phyloP scores from a whole-genome alignment of 2,888 invertebrate genomes.

The Anaspis maculata region DNA sequence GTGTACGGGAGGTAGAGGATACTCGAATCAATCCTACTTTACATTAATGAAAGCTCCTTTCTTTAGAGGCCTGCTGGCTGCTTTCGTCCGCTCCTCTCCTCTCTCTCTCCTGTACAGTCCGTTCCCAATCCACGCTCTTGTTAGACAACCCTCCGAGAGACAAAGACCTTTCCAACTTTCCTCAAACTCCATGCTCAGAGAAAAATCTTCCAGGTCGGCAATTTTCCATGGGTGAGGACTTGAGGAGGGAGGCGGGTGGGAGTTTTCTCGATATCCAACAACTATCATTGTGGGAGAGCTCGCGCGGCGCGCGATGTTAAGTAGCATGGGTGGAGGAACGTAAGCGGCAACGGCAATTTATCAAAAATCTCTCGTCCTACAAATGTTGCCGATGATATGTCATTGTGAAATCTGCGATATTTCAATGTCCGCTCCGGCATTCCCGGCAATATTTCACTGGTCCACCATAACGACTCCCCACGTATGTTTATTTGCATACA shows the following conservation, averaged over 20 bases:
- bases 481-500: slow-evolving; percentile 40
- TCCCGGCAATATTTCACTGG: slow-evolving; percentile 40
- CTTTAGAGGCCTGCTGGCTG: no score
- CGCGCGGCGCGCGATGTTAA: slow-evolving; percentile 6
- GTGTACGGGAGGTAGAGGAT: slow-evolving; percentile 22
- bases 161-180: no score
- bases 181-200: no score
- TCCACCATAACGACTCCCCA: slow-evolving; percentile 34
- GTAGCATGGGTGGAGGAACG: no score
- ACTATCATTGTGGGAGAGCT: no score
- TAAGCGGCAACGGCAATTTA: slow-evolving; percentile 29
- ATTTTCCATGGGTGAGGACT: no score
- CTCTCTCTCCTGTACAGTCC: no score
- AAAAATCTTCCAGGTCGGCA: not conserved
- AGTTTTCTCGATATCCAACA: no score
- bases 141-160: no score
- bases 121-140: no score
- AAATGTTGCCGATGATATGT: slow-evolving; percentile 43
- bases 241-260: no score
- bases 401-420: slow-evolving; percentile 42
- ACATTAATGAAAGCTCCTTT: slow-evolving; percentile 32
- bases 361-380: slow-evolving; percentile 42
- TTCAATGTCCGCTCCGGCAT: slow-evolving; percentile 41
- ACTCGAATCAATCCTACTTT: slow-evolving; percentile 32
- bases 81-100: no score